Conservation (phyloP, 2,797 vertebrate genomes). For the Xenops minutus region DNA sequence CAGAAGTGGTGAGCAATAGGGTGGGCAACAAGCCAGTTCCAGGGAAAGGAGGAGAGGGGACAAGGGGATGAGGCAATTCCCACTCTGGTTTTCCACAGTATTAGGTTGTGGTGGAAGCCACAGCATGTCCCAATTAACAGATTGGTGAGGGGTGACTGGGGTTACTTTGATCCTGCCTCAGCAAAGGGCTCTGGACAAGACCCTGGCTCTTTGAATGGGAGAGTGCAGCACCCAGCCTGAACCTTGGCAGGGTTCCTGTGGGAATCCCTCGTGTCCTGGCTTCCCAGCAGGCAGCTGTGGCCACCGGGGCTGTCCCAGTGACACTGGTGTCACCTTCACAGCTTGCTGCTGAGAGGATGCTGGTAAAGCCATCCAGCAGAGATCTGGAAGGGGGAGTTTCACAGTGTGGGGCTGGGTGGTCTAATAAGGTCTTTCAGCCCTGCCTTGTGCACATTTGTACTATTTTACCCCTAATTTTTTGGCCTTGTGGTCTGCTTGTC, state of each 20-base stretch:
- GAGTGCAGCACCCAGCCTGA: conserved; percentile 5
- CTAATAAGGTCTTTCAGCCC: background rate
- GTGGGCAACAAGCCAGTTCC: background rate
- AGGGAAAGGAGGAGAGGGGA: background rate
- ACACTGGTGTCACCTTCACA: background rate
- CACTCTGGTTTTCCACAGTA: background rate
- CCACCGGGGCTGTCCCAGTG: background rate
- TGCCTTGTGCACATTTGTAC: background rate
- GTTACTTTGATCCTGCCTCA: background rate
- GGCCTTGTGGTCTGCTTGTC: background rate
- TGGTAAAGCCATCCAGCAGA: background rate
- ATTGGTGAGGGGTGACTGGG: background rate
- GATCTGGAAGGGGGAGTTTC: background rate
- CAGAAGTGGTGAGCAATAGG: background rate
- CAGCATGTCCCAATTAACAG: background rate
- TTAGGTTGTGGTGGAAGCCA: background rate
- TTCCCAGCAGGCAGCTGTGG: background rate
- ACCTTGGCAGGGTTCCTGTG: conserved; percentile 27
- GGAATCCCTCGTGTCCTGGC: conserved; percentile 8
- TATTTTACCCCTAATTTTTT: background rate
- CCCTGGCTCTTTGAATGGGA: background rate
- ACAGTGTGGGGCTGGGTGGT: background rate
- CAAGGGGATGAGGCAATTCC: background rate
- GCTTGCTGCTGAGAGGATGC: background rate
- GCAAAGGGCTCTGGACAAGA: background rate